Evolutionary conservation across 2,113 vertebrate species (phyloP).

Genomic region (Chrysemys picta): DNA sequence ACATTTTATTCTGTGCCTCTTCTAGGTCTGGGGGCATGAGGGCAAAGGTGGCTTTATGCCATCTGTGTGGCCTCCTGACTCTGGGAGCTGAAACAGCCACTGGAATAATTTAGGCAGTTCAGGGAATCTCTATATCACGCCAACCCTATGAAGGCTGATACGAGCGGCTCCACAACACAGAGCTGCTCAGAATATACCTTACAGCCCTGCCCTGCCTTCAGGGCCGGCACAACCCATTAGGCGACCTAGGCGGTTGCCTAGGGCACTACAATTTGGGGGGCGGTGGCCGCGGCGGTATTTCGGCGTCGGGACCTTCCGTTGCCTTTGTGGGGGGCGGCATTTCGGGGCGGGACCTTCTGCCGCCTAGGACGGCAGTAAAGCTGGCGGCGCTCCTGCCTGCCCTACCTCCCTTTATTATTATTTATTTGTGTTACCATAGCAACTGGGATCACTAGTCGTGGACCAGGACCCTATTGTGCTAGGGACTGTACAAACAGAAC

Average conservation of each 20-base stretch:
- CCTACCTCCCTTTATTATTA: background rate
- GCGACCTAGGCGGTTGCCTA: too few species aligned
- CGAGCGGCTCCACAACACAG: background rate
- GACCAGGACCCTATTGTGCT: background rate
- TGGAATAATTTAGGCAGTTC: background rate
- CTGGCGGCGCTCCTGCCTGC: background rate
- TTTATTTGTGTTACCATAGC: background rate
- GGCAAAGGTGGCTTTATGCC: background rate
- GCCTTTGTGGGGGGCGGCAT: too few species aligned
- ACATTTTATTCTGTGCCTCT: background rate
- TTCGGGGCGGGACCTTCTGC: too few species aligned
- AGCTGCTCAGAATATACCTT: background rate
- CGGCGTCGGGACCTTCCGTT: too few species aligned
- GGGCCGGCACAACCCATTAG: too few species aligned
- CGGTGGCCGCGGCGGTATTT: too few species aligned
- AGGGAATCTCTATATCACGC: background rate
- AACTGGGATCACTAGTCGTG: background rate
- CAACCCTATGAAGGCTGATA: background rate
- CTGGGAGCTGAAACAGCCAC: background rate
- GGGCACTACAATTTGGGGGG: too few species aligned
- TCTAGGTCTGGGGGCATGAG: background rate
- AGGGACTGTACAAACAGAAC: too few species aligned
- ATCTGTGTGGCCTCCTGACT: background rate
- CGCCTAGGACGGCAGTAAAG: background rate
- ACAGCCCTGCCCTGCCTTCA: background rate